phyloP scores from a whole-genome alignment of 2,113 vertebrate species.

The Aplodontia rufa region DNA sequence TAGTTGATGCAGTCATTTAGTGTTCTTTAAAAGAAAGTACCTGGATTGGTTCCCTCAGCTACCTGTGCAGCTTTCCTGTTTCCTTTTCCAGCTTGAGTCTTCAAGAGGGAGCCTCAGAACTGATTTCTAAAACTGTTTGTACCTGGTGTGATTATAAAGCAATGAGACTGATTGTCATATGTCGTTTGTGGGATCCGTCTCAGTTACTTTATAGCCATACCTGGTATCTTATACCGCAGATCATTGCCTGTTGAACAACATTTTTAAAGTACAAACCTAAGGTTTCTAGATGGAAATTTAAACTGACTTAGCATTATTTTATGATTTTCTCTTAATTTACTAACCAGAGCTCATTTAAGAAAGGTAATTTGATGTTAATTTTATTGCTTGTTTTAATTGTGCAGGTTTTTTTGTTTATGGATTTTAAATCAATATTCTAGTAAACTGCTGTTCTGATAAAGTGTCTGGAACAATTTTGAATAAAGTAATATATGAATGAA shows the following conservation, averaged over 20 bases:
- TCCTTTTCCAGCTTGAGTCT: constrained; percentile 67
- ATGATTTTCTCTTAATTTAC: constrained; percentile 41
- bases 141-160: constrained; percentile 80
- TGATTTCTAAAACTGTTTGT: constrained; percentile 58
- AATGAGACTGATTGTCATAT: constrained; percentile 80
- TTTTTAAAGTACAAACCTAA: constrained; percentile 3
- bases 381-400: constrained; percentile 57
- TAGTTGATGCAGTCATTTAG: neutral
- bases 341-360: constrained; percentile 27
- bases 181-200: constrained; percentile 76
- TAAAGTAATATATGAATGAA: constrained; percentile 22
- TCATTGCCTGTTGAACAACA: constrained; percentile 49
- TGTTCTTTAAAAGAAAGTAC: neutral
- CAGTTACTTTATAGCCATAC: constrained; percentile 80
- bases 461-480: constrained; percentile 39
- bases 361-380: constrained; percentile 44
- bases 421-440: constrained; percentile 29
- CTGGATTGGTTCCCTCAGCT: neutral
- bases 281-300: constrained; percentile 26
- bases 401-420: constrained; percentile 33
- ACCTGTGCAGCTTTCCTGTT: constrained; percentile 25
- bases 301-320: neutral
- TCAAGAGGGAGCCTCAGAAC: constrained; percentile 68
- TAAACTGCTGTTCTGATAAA: constrained; percentile 39
- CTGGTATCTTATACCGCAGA: constrained; percentile 67